Base-by-base conservation (phyloP, 64 coral and sea anemone genomes). In the Porites australiensis region DNA sequence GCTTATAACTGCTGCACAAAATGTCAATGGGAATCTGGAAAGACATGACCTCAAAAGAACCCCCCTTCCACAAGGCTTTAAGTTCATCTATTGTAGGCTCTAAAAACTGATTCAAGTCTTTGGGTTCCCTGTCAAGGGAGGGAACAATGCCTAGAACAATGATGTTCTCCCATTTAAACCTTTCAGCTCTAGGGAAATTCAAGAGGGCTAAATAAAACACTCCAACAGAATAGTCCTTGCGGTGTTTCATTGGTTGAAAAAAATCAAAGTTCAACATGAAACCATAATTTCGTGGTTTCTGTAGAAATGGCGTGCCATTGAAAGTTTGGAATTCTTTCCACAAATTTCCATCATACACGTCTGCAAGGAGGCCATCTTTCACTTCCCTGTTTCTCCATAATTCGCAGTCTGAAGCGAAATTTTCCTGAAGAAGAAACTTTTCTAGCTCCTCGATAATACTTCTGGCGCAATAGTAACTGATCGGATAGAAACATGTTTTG, bases 391-490 rank as follows among this genome's bases (percentile, higher is more conserved):
- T 74, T 16, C 90, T 85, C 79, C 78, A 92, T 2, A 46, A 9
- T 19, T 92, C 79, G 19, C 90, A 92, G 4, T 50, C 84, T n/a
- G 58, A 43, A 2, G 90, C 14, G 64, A 92, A 85, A 10, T 72
- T 52, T 58, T 91, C 19, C 3, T 52, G 47, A 16, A 49, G 81
- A 0, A 77, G 12, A 77, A 79, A 50, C 3, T 79, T 87, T 55
- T 93, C 82, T 6, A 86, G 22, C 6, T 76, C 44, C 13, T 86
- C 27, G 19, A 60, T 58, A 14, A 93, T 82, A 52, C 92, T 93
- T 15, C 87, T 93, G 48, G 9, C 70, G 58, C 85, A 93, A 44
- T 93, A 88, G 45, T 93, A 93, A 58, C 72, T 93, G 23, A 80
- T 88, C 16, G 91, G 91, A 18, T 93, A 93, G 19, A 87, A 93